Evolutionary conservation across 2,797 vertebrate species (phyloP).

Genomic region (Thunnus albacares): DNA sequence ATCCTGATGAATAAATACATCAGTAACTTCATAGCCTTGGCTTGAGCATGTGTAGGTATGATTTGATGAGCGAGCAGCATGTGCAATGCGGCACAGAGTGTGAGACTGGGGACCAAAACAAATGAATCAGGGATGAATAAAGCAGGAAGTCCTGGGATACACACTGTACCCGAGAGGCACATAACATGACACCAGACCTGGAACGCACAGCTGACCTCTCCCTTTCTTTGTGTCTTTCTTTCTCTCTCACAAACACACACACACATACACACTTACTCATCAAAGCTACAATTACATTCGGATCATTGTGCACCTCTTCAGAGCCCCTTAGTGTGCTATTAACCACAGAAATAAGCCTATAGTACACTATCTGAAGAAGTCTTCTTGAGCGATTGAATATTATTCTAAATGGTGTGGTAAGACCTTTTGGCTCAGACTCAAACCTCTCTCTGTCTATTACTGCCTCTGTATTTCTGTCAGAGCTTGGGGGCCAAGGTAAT

Average conservation of each 20-base stretch:
- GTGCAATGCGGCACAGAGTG: conserved; percentile 7
- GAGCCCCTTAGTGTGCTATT: conserved; percentile 40
- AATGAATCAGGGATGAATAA: conserved; percentile 73
- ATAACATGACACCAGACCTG: conserved; percentile 71
- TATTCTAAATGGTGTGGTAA: conserved; percentile 53
- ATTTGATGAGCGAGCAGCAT: conserved; percentile 52
- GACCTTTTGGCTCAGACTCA: conserved; percentile 52
- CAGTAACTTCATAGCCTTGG: conserved; percentile 32
- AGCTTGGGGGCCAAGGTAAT: conserved; percentile 56
- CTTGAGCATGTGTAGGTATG: conserved; percentile 28
- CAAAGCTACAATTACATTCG: conserved; percentile 60
- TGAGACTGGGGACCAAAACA: conserved; percentile 52
- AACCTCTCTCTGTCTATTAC: conserved; percentile 44
- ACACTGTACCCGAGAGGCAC: conserved; percentile 48
- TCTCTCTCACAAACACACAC: conserved; percentile 17
- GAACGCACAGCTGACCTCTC: conserved; percentile 65
- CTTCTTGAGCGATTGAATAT: conserved; percentile 55
- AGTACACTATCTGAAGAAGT: conserved; percentile 38
- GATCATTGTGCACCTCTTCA: conserved; percentile 40
- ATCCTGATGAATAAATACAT: conserved; percentile 50
- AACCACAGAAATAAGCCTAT: conserved; percentile 37
- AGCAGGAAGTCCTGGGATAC: conserved; percentile 56
- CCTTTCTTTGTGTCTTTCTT: conserved; percentile 59
- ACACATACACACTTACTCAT: conserved; percentile 33
- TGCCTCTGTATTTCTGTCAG: conserved; percentile 63